Evolutionary conservation across 2,888 invertebrate genomes (phyloP), one percentile per base, ranked within the genome.

Genomic region (Harmothoe impar): DNA sequence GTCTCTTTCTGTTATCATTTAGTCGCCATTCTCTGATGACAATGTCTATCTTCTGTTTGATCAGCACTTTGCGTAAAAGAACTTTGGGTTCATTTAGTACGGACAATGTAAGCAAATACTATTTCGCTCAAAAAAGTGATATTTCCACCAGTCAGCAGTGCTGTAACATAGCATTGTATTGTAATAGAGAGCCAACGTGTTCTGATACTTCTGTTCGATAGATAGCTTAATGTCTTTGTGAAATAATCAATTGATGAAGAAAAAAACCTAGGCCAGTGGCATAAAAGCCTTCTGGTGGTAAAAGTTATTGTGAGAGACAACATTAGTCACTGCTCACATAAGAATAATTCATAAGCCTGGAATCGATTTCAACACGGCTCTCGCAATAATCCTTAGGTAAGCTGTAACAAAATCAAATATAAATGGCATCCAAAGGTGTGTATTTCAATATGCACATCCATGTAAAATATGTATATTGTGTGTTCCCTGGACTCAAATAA

Each of bases 231-330:
- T 62, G 29, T 72, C 29, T 29, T 29, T 29, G 25, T n/a, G 29
- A 72, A 72, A 72, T 72, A 72, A 72, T 72, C 72, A 72, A 72
- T 72, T 72, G 72, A 29, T 29, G 72, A 72, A 72, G 72, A 72
- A 72, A 72, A 25, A 29, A 72, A 29, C 17, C 25, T 25, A 25
- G 1, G 20, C 72, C 72, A 72, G 25, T 72, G 29, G 72, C 31
- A 29, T 72, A 15, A 72, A 72, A 29, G 15, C 5, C 29, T 72
- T 17, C 29, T 72, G 31, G 72, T 15, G 25, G 72, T 3, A 29
- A 25, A 25, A 25, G 72, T 25, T 25, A 72, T 62, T 62, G 62
- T 72, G 29, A 29, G 29, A 29, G 72, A 72, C n/a, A 62, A 62
- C 72, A 25, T 72, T 72, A 72, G 29, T 72, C 31, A 72, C 25